Evolutionary conservation across 2,888 invertebrate species (phyloP).

Genomic region (Leucozona laternaria): DNA sequence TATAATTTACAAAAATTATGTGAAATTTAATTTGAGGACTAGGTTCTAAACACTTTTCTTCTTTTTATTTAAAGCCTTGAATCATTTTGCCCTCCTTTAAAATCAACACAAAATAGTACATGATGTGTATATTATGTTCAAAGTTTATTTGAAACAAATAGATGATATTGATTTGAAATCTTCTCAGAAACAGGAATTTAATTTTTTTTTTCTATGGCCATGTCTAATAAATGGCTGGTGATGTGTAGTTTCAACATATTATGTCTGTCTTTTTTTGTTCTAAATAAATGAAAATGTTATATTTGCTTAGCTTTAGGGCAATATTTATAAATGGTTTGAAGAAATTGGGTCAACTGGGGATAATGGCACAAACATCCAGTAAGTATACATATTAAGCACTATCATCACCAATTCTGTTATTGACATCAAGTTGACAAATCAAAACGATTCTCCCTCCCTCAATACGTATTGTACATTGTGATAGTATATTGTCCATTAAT

Average conservation of each 20-base stretch:
- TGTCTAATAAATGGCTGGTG: not conserved
- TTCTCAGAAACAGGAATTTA: not conserved
- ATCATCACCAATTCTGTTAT: slow-evolving; percentile 18
- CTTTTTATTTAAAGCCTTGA: too few relatives aligned
- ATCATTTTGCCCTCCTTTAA: too few relatives aligned
- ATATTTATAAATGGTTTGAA: slow-evolving; percentile 13
- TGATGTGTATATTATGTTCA: too few relatives aligned
- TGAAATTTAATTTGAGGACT: too few relatives aligned
- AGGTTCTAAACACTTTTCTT: too few relatives aligned
- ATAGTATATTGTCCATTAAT: not conserved
- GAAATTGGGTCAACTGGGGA: slow-evolving; percentile 28
- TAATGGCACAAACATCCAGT: slow-evolving; percentile 14
- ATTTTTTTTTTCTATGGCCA: not conserved
- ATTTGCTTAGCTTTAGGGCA: not conserved
- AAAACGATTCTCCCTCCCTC: not conserved
- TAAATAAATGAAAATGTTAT: not conserved
- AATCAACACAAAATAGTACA: too few relatives aligned
- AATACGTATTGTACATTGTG: not conserved
- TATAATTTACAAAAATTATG: too few relatives aligned
- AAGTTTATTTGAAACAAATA: not conserved
- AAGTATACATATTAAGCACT: not conserved
- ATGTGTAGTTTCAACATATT: not conserved
- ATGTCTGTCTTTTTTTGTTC: not conserved
- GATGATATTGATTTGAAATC: not conserved
- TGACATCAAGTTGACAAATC: slow-evolving; percentile 34